These are phyloP conservation scores for Hyphantria cunea DNA, from an alignment of 1,140 invertebrate genomes.

Conservation along the genomic window DNA sequence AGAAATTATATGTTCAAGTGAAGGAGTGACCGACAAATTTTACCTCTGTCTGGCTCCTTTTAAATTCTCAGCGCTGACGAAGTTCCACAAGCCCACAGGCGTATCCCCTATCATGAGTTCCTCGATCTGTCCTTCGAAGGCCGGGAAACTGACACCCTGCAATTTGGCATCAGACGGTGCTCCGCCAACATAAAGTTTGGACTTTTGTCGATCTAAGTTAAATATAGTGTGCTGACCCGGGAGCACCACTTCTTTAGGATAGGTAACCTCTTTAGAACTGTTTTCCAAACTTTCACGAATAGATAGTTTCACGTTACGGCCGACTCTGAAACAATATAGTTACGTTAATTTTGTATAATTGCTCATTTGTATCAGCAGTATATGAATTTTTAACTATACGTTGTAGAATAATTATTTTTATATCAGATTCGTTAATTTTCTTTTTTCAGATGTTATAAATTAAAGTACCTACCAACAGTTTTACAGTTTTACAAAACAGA, in stretches of 20 bases:
- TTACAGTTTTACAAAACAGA: too few relatives aligned
- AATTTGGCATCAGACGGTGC: slow-evolving; percentile 86
- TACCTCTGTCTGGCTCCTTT: slow-evolving; percentile 88
- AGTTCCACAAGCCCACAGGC: slow-evolving; percentile 97
- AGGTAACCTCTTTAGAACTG: slow-evolving; percentile 79
- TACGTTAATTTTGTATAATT: too few relatives aligned
- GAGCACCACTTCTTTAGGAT: slow-evolving; percentile 83
- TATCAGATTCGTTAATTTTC: too few relatives aligned
- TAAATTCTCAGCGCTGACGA: slow-evolving; percentile 90
- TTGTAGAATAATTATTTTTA: too few relatives aligned
- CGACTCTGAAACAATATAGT: slow-evolving; percentile 73
- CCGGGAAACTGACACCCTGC: slow-evolving; percentile 86
- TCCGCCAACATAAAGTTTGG: slow-evolving; percentile 95
- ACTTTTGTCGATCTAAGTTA: slow-evolving; percentile 92
- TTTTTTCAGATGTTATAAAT: too few relatives aligned
- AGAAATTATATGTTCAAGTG: neutral
- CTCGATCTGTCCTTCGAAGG: slow-evolving; percentile 95
- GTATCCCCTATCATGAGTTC: slow-evolving; percentile 94
- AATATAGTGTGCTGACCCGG: slow-evolving; percentile 90
- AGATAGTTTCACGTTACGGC: slow-evolving; percentile 90
- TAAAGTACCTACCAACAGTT: too few relatives aligned
- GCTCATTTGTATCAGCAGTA: too few relatives aligned
- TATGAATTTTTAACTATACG: too few relatives aligned
- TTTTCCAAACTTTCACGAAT: slow-evolving; percentile 89
- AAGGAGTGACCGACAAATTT: neutral